phyloP scores from a whole-genome alignment of 2,797 vertebrate species.

The Lepidocolaptes lacrymiger region DNA sequence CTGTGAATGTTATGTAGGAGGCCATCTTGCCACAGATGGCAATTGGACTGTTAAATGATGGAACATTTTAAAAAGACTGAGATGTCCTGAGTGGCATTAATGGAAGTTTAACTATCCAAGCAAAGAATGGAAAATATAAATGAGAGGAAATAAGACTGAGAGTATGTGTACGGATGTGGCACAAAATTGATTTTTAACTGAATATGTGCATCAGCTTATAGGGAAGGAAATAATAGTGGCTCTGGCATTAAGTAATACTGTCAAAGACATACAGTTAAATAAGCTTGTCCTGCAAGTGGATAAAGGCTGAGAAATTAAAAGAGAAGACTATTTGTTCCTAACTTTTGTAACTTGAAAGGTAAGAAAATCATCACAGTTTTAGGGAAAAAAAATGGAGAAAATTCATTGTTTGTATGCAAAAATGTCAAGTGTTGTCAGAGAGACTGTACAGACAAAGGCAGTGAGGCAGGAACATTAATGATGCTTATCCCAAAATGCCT shows the following conservation, averaged over 20 bases:
- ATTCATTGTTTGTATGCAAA: not conserved
- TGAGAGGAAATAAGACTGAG: slow-evolving; percentile 23
- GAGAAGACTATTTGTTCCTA: not conserved
- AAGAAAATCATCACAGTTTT: not conserved
- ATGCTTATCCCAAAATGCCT: not conserved
- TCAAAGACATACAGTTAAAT: slow-evolving; percentile 5
- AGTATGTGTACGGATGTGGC: slow-evolving; percentile 35
- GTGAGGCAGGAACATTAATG: not conserved
- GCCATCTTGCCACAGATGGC: slow-evolving; percentile 17
- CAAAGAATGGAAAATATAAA: slow-evolving; percentile 33
- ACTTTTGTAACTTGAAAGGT: not conserved
- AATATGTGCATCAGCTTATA: slow-evolving; percentile 16
- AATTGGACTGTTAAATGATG: slow-evolving; percentile 48
- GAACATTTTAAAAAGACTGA: not conserved
- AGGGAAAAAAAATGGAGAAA: not conserved
- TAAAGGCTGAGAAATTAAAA: not conserved
- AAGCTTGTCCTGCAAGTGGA: not conserved
- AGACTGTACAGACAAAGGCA: not conserved
- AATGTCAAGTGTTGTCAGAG: not conserved
- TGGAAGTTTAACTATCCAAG: slow-evolving; percentile 31
- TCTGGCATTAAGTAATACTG: not conserved
- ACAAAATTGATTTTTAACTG: slow-evolving; percentile 47
- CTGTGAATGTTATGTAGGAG: not conserved
- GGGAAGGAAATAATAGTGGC: slow-evolving; percentile 41
- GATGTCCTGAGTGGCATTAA: slow-evolving; percentile 29